Percentiles rank a stretch among this genome's conserved stretches.
Conservation (phyloP, 1,140 invertebrate species). For the Diabrotica virgifera region DNA sequence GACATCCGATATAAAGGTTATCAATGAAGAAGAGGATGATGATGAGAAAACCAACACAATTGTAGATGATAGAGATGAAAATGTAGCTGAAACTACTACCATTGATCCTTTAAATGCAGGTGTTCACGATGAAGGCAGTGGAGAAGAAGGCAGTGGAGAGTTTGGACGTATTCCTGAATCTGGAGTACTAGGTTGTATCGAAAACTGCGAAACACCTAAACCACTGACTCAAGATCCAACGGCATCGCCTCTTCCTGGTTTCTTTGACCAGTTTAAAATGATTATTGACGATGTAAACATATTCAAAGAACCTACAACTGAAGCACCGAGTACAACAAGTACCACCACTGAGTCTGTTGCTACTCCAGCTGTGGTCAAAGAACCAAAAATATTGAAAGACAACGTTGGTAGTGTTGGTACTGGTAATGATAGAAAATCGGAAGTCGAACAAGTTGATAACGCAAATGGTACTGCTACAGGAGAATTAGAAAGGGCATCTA, state of each 20-base stretch:
- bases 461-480: constrained; percentile 24
- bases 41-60: constrained; percentile 47
- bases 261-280: constrained; percentile 31
- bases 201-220: constrained; percentile 34
- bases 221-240: constrained; percentile 29
- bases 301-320: constrained; percentile 13
- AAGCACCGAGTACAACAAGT: constrained; percentile 6
- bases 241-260: constrained; percentile 22
- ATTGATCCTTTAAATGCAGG: constrained; percentile 16
- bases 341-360: constrained; percentile 10
- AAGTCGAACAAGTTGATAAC: constrained; percentile 13
- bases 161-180: constrained; percentile 16
- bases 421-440: constrained; percentile 11
- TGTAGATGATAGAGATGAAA: constrained; percentile 56
- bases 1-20: constrained; percentile 19
- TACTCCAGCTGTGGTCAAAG: constrained; percentile 5
- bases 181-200: constrained; percentile 29
- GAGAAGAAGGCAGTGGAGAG: constrained; percentile 31
- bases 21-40: constrained; percentile 44
- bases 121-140: constrained; percentile 35
- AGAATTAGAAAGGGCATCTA: constrained; percentile 34
- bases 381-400: constrained; percentile 15
- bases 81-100: constrained; percentile 48
- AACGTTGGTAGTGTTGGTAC: constrained; percentile 14
- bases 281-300: constrained; percentile 32